Evolutionary conservation across 2,797 vertebrate species (phyloP).

Genomic region (Anguilla pacifica): DNA sequence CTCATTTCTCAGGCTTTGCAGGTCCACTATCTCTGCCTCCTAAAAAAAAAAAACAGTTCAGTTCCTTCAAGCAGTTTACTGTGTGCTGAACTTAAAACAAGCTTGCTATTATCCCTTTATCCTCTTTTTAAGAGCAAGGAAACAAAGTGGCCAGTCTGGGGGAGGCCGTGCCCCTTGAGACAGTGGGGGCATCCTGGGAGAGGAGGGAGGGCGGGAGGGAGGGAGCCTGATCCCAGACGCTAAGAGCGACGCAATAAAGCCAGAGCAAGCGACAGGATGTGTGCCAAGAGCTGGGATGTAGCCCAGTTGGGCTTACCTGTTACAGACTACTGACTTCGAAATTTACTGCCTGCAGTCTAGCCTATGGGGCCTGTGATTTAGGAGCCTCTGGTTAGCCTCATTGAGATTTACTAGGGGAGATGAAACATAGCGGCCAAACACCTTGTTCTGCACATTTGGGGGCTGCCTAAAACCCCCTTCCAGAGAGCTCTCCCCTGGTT

Average conservation of each 20-base stretch:
- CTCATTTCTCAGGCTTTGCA: neutral
- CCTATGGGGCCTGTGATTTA: slow-evolving; percentile 69
- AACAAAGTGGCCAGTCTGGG: slow-evolving; percentile 56
- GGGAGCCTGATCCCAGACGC: slow-evolving; percentile 56
- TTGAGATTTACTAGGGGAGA: slow-evolving; percentile 59
- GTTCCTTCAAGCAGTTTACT: slow-evolving; percentile 18
- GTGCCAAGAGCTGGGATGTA: slow-evolving; percentile 60
- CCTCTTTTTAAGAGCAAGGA: slow-evolving; percentile 47
- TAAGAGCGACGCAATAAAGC: slow-evolving; percentile 59
- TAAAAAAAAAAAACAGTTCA: neutral
- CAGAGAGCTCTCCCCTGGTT: slow-evolving; percentile 26
- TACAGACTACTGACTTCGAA: slow-evolving; percentile 72
- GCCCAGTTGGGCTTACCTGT: slow-evolving; percentile 62
- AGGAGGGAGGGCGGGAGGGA: slow-evolving; percentile 27
- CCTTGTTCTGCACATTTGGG: slow-evolving; percentile 49
- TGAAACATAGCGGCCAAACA: slow-evolving; percentile 59
- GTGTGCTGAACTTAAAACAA: slow-evolving; percentile 31
- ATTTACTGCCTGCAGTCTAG: slow-evolving; percentile 70
- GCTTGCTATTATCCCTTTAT: slow-evolving; percentile 44
- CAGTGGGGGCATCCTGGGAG: slow-evolving; percentile 50
- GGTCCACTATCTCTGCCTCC: neutral
- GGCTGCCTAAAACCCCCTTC: slow-evolving; percentile 42
- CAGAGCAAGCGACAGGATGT: slow-evolving; percentile 61
- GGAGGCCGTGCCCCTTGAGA: slow-evolving; percentile 51
- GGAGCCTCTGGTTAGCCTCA: slow-evolving; percentile 64